Evolutionary conservation across 2,113 vertebrate genomes (phyloP), one percentile per base, ranked within the genome.

Genomic region (Saimiri boliviensis): DNA sequence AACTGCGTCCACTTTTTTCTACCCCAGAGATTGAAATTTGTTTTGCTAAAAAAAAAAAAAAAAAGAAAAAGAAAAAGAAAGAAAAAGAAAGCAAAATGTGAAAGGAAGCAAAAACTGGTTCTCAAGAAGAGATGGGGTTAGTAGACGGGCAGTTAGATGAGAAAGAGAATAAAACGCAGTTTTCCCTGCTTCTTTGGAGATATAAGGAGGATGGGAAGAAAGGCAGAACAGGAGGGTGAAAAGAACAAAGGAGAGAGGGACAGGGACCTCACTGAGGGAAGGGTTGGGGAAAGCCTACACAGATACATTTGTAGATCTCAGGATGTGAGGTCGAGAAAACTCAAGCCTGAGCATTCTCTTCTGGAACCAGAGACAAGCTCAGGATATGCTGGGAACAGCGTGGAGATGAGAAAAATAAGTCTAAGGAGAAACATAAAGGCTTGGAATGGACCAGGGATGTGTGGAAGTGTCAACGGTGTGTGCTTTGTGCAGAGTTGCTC

Each of bases 1-100:
- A 73, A 70, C 21, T 87, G 30, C 76, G 8, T 94, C 32, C 27
- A 58, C 11, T 20, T 91, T 91, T 88, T 89, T 94, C 25, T 76
- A 13, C 10, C 30, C 58, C 25, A 17, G 30, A 76, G 76, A 60
- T 94, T 91, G 83, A 94, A 89, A 86, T 95, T 66, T 93, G 20
- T 25, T 27, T 49, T 60, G 3, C 76, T 76, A n/a, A n/a, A n/a
- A n/a, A n/a, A n/a, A n/a, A n/a, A n/a, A n/a, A n/a, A n/a, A n/a
- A n/a, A n/a, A n/a, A n/a, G n/a, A n/a, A n/a, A n/a, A n/a, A n/a
- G n/a, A n/a, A n/a, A n/a, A n/a, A n/a, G n/a, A n/a, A n/a, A n/a
- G n/a, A n/a, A n/a, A n/a, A n/a, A n/a, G n/a, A n/a, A n/a, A n/a
- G n/a, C n/a, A n/a, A n/a, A n/a, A n/a, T n/a, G n/a, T n/a, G n/a